phyloP scores from a whole-genome alignment of 2,888 invertebrate species.

The Eupelmus urozonus region DNA sequence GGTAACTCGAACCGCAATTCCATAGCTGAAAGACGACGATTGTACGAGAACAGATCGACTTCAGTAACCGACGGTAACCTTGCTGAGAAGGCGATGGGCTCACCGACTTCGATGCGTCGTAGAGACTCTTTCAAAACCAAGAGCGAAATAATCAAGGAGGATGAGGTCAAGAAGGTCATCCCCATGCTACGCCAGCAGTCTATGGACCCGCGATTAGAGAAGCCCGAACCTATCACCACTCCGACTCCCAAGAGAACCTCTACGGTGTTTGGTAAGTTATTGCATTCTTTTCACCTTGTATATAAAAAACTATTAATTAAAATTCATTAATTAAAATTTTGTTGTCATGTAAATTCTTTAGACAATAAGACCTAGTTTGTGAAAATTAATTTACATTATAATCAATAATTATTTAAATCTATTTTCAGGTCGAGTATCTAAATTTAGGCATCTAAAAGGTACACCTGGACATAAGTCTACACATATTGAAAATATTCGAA shows the following conservation, averaged over 20 bases:
- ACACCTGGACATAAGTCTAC: constrained; percentile 93
- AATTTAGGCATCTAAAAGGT: constrained; percentile 95
- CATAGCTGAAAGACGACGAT: constrained; percentile 87
- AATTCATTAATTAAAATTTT: neutral
- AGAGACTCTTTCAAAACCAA: constrained; percentile 85
- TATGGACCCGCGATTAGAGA: constrained; percentile 77
- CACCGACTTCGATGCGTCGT: constrained; percentile 86
- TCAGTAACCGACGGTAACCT: constrained; percentile 83
- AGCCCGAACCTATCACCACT: constrained; percentile 76
- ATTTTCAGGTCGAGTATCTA: constrained; percentile 86
- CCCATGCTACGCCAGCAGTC: constrained; percentile 79
- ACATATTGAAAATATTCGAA: constrained; percentile 94
- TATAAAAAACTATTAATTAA: neutral
- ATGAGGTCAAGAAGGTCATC: constrained; percentile 76
- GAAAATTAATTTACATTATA: neutral
- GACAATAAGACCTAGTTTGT: too few relatives aligned
- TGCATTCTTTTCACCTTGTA: too few relatives aligned
- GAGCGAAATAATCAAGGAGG: constrained; percentile 79
- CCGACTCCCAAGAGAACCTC: constrained; percentile 90
- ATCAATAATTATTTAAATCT: neutral
- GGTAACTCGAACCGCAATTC: constrained; percentile 83
- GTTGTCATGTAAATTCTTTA: neutral
- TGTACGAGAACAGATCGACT: constrained; percentile 87
- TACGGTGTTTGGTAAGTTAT: constrained; percentile 86
- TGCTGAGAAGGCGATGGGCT: constrained; percentile 78